Evolutionary conservation across 2,888 invertebrate genomes (phyloP).

Genomic region (Zelleria hepariella): DNA sequence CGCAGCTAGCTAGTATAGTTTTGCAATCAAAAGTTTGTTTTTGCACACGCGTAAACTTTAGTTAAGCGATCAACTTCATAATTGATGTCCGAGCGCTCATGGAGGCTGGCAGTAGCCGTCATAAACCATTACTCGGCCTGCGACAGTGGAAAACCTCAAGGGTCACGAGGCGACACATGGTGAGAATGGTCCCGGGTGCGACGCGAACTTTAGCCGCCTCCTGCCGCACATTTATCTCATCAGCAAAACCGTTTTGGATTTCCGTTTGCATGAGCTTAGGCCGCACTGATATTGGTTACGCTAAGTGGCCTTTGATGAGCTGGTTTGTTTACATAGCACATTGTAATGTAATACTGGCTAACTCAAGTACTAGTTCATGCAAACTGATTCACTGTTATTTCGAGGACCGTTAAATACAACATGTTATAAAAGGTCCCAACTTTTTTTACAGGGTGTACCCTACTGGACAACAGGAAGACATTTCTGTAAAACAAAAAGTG

Average conservation of each 20-base stretch:
- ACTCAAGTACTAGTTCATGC: neutral
- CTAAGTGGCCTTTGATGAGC: neutral
- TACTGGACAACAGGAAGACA: too few relatives aligned
- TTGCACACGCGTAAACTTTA: slow-evolving; percentile 1
- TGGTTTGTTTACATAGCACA: neutral
- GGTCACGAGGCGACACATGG: slow-evolving; percentile 55
- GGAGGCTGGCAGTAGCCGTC: slow-evolving; percentile 33
- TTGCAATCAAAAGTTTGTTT: neutral
- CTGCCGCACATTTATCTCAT: slow-evolving; percentile 54
- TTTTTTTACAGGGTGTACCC: too few relatives aligned
- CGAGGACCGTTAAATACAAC: too few relatives aligned
- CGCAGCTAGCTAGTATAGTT: neutral
- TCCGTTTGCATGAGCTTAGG: slow-evolving; percentile 23
- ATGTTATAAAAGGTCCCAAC: too few relatives aligned
- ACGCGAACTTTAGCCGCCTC: slow-evolving; percentile 45
- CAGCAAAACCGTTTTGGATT: slow-evolving; percentile 35
- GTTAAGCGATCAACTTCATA: slow-evolving; percentile 27
- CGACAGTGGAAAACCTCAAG: slow-evolving; percentile 51
- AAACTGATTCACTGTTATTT: neutral
- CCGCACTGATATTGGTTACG: neutral
- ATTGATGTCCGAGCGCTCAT: slow-evolving; percentile 25
- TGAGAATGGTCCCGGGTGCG: slow-evolving; percentile 41
- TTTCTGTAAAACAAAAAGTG: too few relatives aligned
- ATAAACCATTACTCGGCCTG: slow-evolving; percentile 46
- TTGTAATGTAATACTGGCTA: neutral